Evolutionary conservation across 2,113 vertebrate species (phyloP), one percentile per base, ranked within the genome.

Genomic region (Callipepla squamata): DNA sequence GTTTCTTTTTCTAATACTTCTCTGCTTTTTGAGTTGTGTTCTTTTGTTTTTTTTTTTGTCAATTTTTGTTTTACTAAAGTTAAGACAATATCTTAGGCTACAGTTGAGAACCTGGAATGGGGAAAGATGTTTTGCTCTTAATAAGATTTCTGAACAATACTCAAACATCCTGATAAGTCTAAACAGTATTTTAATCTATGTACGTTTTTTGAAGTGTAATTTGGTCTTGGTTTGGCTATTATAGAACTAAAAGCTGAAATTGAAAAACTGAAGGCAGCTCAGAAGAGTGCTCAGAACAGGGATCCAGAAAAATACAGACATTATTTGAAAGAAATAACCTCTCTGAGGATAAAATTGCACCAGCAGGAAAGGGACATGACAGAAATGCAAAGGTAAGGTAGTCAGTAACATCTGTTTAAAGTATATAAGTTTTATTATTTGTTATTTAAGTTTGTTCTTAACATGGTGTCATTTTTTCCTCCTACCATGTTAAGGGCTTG

Each of bases 171-270:
- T 36, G 36, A 36, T 36, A 36, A 36, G 36, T 36, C 36, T 81
- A 25, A 67, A 30, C 6, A 2, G n/a, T 48, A 7, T 62, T 82
- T 82, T 89, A 3, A 3, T 74, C 34, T 75, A 6, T 30, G 15
- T 48, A 23, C 22, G 11, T 76, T 65, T 17, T n/a, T 36, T 19
- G 13, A 3, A 7, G 0, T 51, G 14, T 63, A 13, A 20, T 76
- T 0, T 61, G 4, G 78, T 28, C 76, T 48, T 85, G 61, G 7
- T 92, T 90, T 92, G 30, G 85, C 25, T 66, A 36, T 57, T 95
- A 65, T 88, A 99, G 99, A 99, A 87, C 74, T 99, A 93, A 99
- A 99, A 97, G 98, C 98, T 63, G 99, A 99, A 97, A 99, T 99
- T 91, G 99, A 99, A 93, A 99, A 99, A 94, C 97, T 99, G 82